Evolutionary conservation across 2,888 invertebrate species (phyloP).

Genomic region (Artemia sp.): DNA sequence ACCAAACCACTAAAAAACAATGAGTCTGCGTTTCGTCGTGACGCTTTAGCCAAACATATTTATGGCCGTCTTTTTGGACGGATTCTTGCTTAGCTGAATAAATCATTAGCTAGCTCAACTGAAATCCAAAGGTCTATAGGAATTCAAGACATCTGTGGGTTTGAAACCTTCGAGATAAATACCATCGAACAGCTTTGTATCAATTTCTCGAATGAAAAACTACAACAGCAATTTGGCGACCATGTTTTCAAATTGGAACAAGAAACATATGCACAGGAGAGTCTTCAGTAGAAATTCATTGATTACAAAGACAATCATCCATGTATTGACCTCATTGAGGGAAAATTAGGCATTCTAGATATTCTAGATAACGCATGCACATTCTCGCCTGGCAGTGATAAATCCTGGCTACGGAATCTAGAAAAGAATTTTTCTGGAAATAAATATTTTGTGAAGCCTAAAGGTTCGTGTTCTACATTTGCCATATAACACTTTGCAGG

Average conservation of each 20-base stretch:
- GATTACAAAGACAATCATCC: constrained; percentile 99
- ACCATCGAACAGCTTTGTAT: constrained; percentile 99
- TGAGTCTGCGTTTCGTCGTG: constrained; percentile 28
- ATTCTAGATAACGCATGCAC: constrained; percentile 86
- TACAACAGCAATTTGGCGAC: constrained; percentile 96
- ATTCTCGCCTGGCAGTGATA: constrained; percentile 12
- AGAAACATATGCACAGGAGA: constrained; percentile 92
- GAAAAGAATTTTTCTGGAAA: constrained; percentile 9
- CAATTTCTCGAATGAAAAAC: constrained; percentile 96
- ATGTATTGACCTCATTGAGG: constrained; percentile 93
- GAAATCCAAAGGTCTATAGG: constrained; percentile 66
- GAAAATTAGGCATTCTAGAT: constrained; percentile 78
- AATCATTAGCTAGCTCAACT: constrained; percentile 50
- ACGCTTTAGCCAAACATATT: too few relatives aligned
- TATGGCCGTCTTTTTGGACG: constrained; percentile 54
- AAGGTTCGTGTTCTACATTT: too few relatives aligned
- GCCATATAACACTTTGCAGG: too few relatives aligned
- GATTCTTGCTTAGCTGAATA: constrained; percentile 76
- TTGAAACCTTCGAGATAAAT: constrained; percentile 88
- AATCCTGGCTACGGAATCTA: constrained; percentile 19
- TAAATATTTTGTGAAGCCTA: too few relatives aligned
- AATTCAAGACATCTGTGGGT: constrained; percentile 94
- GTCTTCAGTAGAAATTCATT: constrained; percentile 94
- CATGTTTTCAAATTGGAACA: constrained; percentile 98
- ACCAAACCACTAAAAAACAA: constrained; percentile 61